These are phyloP conservation scores for Austrolebias charrua DNA, from an alignment of 2,797 vertebrate genomes.

Conservation along the genomic window DNA sequence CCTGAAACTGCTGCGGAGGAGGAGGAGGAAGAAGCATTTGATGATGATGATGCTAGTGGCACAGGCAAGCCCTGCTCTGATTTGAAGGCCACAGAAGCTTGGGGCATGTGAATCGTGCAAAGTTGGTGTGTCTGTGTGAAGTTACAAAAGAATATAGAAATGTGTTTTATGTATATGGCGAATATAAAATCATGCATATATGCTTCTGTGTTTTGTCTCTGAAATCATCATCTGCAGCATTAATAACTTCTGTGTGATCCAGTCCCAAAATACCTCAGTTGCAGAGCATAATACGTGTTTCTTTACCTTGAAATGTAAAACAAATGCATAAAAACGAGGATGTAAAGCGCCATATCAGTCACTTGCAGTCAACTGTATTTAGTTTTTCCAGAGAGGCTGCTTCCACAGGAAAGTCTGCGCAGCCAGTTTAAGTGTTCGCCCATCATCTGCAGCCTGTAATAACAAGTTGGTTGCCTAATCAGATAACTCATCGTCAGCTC, in stretches of 20 bases:
- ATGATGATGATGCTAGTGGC: no score
- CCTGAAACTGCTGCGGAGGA: no score
- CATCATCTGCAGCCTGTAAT: constrained; percentile 35
- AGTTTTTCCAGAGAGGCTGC: constrained; percentile 20
- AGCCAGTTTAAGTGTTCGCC: constrained; percentile 36
- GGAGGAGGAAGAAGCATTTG: no score
- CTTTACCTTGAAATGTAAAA: constrained; percentile 58
- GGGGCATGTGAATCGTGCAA: no score
- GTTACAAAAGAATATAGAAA: no score
- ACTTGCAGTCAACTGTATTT: constrained; percentile 9
- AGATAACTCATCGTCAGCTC: constrained; percentile 48
- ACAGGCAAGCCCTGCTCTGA: no score
- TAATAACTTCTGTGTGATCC: constrained; percentile 56
- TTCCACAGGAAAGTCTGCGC: constrained; percentile 30
- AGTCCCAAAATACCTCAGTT: constrained; percentile 64
- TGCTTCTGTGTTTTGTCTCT: constrained; percentile 45
- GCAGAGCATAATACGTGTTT: constrained; percentile 60
- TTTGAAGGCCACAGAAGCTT: no score
- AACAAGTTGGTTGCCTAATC: constrained; percentile 52
- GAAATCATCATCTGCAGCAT: constrained; percentile 52
- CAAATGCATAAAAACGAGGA: constrained; percentile 36
- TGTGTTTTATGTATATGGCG: constrained; percentile 6
- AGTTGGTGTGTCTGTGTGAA: no score
- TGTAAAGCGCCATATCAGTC: constrained; percentile 51
- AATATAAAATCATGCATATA: constrained; percentile 8